phyloP scores from a whole-genome alignment of 2,113 vertebrate genomes.

The Anser brachyrhynchus region DNA sequence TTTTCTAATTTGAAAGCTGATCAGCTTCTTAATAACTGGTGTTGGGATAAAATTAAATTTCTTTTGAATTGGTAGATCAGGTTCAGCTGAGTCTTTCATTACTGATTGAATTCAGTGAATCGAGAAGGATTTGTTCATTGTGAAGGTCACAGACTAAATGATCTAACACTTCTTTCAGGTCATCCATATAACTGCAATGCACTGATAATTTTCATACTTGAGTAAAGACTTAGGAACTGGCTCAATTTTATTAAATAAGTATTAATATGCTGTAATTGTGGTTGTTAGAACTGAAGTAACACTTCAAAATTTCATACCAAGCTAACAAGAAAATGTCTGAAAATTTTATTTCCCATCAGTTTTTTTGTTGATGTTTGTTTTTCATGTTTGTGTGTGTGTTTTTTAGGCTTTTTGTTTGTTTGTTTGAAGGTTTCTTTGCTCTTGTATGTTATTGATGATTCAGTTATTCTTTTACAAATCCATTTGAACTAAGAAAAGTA shows the following conservation, averaged over 20 bases:
- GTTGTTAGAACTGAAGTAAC: neutral
- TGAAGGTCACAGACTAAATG: neutral
- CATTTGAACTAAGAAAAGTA: neutral
- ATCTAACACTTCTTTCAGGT: neutral
- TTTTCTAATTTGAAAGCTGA: slow-evolving; percentile 5
- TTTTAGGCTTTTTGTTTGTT: neutral
- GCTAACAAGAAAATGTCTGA: neutral
- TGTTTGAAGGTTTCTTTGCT: neutral
- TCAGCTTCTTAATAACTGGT: neutral
- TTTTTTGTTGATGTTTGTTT: neutral
- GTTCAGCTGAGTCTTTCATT: neutral
- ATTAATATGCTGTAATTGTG: neutral
- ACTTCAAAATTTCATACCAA: neutral
- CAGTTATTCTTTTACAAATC: neutral
- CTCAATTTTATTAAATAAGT: neutral
- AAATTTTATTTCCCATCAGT: neutral
- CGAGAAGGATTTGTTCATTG: neutral
- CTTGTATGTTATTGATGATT: neutral
- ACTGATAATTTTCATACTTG: neutral
- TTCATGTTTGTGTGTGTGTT: too few relatives aligned
- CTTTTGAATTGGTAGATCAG: neutral
- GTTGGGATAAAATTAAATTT: neutral
- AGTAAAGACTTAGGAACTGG: neutral
- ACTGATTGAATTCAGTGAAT: neutral
- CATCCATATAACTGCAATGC: neutral